Percentiles rank a stretch among this genome's conserved stretches.
Conservation (phyloP, 2,888 invertebrate species). For the Hypolimnas misippus region DNA sequence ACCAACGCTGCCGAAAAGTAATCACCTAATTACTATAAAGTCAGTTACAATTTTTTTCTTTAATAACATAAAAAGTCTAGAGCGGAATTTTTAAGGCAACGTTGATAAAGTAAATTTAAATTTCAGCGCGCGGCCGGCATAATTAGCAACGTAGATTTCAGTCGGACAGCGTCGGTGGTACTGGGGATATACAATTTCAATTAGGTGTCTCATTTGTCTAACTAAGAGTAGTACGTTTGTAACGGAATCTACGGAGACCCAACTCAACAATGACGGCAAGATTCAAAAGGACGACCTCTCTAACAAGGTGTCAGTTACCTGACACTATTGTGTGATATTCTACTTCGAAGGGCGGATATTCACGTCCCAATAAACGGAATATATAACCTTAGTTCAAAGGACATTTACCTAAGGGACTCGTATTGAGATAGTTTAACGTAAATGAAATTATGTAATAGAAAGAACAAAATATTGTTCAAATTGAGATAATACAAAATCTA, state of each 20-base stretch:
- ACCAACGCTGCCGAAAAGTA: background rate
- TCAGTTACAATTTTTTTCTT: background rate
- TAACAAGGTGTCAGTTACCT: constrained; percentile 80
- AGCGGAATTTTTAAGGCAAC: constrained; percentile 5
- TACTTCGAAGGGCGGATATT: constrained; percentile 70
- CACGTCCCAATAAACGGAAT: constrained; percentile 67
- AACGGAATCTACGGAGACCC: constrained; percentile 68
- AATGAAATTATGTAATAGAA: background rate
- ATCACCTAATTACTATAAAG: background rate
- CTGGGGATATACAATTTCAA: constrained; percentile 56
- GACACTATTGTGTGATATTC: constrained; percentile 74
- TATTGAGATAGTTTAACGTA: constrained; percentile 16
- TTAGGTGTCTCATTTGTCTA: constrained; percentile 53
- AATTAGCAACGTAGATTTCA: constrained; percentile 25
- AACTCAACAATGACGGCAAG: constrained; percentile 70
- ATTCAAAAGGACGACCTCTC: constrained; percentile 62
- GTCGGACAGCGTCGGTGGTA: constrained; percentile 14
- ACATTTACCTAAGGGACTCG: constrained; percentile 20
- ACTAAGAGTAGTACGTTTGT: constrained; percentile 55
- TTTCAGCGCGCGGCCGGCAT: background rate
- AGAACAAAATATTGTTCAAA: background rate
- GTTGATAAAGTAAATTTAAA: constrained; percentile 9
- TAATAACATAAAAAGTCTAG: constrained; percentile 4
- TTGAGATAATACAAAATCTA: background rate
- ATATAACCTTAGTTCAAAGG: constrained; percentile 44